Percentiles rank a stretch among this genome's conserved stretches.
Conservation (phyloP, 2,113 vertebrate genomes). For the Neoarius graeffei region DNA sequence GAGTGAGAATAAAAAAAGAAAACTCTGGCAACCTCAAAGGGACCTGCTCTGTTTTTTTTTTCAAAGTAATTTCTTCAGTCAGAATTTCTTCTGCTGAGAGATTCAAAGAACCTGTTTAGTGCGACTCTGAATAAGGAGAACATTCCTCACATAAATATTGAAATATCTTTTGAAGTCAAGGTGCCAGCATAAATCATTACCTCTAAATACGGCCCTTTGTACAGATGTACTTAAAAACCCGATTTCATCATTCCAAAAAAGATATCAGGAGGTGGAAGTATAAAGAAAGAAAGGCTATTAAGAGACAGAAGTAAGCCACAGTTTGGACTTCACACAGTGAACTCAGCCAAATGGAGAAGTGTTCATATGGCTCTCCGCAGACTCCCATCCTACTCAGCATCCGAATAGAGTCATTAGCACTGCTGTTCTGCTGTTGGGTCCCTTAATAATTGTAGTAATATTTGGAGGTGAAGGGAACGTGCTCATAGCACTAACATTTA, state of each 20-base stretch:
- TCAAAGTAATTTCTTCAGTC: neutral
- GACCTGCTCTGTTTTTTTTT: neutral
- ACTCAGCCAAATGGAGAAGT: conserved; percentile 30
- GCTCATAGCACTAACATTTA: neutral
- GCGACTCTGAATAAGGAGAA: neutral
- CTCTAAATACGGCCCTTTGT: neutral
- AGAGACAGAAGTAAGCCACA: conserved; percentile 8
- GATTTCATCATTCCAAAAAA: conserved; percentile 12
- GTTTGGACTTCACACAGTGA: conserved; percentile 41
- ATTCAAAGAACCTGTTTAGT: neutral
- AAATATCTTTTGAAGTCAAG: neutral
- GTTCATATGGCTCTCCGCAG: conserved; percentile 31
- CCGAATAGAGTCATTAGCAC: conserved; percentile 46
- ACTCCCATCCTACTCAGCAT: conserved; percentile 32
- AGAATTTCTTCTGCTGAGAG: neutral
- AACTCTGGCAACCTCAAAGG: neutral
- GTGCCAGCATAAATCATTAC: neutral
- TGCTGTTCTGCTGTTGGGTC: neutral
- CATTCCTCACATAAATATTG: neutral
- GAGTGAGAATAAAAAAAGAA: neutral
- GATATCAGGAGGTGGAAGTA: neutral
- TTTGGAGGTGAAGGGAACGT: conserved; percentile 11
- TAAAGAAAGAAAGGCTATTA: conserved; percentile 9
- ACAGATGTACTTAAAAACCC: conserved; percentile 4
- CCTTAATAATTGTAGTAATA: conserved; percentile 25